Conservation (phyloP, 2,888 invertebrate species). For the Macaria notata region DNA sequence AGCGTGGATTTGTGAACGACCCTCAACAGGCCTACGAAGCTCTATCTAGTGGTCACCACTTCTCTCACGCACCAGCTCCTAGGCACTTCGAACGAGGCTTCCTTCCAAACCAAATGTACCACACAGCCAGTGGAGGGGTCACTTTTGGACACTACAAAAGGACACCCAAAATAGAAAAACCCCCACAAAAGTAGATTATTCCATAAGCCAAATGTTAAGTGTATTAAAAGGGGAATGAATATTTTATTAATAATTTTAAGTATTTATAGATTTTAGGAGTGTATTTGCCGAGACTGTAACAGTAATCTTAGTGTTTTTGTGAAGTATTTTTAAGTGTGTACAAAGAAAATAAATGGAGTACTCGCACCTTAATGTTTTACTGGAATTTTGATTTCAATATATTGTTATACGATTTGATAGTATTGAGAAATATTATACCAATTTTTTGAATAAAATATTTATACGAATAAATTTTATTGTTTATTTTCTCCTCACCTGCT, state of each 20-base stretch:
- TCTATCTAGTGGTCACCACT: slow-evolving; percentile 59
- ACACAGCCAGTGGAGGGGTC: slow-evolving; percentile 68
- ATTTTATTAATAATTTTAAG: slow-evolving; percentile 2
- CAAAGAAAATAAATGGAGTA: slow-evolving; percentile 6
- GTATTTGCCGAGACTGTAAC: slow-evolving; percentile 19
- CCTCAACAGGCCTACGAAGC: slow-evolving; percentile 69
- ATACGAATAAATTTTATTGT: neutral
- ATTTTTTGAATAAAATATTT: slow-evolving; percentile 1
- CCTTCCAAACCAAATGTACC: slow-evolving; percentile 76
- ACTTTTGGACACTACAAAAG: slow-evolving; percentile 73
- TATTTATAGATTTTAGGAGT: slow-evolving; percentile 3
- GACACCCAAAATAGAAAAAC: slow-evolving; percentile 59
- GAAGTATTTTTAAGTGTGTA: slow-evolving; percentile 9
- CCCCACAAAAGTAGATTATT: slow-evolving; percentile 38
- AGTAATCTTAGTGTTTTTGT: slow-evolving; percentile 10
- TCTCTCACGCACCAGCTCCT: slow-evolving; percentile 46
- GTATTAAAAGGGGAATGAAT: slow-evolving; percentile 10
- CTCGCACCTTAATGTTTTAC: neutral
- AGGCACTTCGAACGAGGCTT: slow-evolving; percentile 72
- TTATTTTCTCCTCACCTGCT: no score
- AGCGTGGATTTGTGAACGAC: slow-evolving; percentile 69
- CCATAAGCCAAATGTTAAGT: slow-evolving; percentile 17
- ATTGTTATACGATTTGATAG: no score
- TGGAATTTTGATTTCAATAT: no score
- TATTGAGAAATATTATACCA: no score